Evolutionary conservation across 2,113 vertebrate species (phyloP), one percentile per base, ranked within the genome.

Genomic region (Trichechus manatus): DNA sequence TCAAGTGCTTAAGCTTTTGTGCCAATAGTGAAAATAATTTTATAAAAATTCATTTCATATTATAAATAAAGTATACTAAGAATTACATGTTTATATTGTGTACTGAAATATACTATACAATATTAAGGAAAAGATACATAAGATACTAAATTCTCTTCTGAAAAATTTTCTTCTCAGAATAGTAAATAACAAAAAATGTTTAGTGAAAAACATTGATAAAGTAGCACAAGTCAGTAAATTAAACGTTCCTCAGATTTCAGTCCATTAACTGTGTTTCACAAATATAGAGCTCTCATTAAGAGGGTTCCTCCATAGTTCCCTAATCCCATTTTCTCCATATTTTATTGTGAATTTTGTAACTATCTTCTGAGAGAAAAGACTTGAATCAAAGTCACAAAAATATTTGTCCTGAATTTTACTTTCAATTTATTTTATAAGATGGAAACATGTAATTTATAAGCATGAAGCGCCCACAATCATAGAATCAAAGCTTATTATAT

Each of bases 371-470:
- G 61, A 33, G 61, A 93, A 25, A 66, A 91, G 29, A 50, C 31
- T 66, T 47, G 14, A 63, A 75, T 70, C 9, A 91, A 83, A 47
- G 47, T 47, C 47, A 47, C 47, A 47, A 47, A 47, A 94, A 86
- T 84, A 66, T 80, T 64, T 93, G 20, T 81, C n/a, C 90, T 31
- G 14, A 75, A 68, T 80, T 42, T 95, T 87, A 88, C 44, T 84
- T 90, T 93, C 10, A 64, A 70, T 95, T 86, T 83, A 44, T 90
- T 66, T 95, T 61, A 70, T 79, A 74, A 96, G 64, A 92, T 83
- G 22, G 77, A 95, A 78, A 66, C 25, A 39, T 74, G 2, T 90
- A 64, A 75, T 80, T 75, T 81, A 68, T 23, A 89, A 74, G 39
- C 31, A 29, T 31, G 64, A 89, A 50, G 3, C 20, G 72, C 44